Conservation (phyloP, 2,797 vertebrate genomes). For the Malurus leucopterus region DNA sequence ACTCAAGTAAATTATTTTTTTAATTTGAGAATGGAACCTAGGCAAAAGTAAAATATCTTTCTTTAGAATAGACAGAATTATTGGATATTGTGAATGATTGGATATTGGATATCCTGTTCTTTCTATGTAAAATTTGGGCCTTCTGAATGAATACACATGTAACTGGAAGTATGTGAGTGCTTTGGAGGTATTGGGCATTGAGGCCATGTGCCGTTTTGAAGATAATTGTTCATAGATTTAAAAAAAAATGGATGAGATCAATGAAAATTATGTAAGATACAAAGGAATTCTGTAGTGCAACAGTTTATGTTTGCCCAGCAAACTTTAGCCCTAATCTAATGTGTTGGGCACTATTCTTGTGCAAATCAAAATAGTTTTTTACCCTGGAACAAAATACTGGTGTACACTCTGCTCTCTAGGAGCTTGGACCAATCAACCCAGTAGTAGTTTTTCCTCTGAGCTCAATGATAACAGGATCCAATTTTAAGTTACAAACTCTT, state of each 20-base stretch:
- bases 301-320: not conserved
- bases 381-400: not conserved
- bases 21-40: not conserved
- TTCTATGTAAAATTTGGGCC: not conserved
- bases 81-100: not conserved
- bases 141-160: not conserved
- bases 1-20: not conserved
- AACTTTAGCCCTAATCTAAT: not conserved
- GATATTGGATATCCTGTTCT: not conserved
- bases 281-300: not conserved
- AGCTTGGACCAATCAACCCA: not conserved
- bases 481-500: not conserved
- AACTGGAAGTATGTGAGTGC: not conserved
- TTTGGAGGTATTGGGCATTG: not conserved
- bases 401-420: not conserved
- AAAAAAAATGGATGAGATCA: not conserved
- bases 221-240: not conserved
- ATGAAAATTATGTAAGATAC: not conserved
- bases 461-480: not conserved
- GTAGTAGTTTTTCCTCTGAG: not conserved
- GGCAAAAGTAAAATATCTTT: not conserved
- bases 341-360: not conserved
- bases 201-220: not conserved
- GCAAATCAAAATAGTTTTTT: not conserved
- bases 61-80: not conserved